Evolutionary conservation across 1,140 invertebrate genomes (phyloP).

Genomic region (Lanistes nyassanus): DNA sequence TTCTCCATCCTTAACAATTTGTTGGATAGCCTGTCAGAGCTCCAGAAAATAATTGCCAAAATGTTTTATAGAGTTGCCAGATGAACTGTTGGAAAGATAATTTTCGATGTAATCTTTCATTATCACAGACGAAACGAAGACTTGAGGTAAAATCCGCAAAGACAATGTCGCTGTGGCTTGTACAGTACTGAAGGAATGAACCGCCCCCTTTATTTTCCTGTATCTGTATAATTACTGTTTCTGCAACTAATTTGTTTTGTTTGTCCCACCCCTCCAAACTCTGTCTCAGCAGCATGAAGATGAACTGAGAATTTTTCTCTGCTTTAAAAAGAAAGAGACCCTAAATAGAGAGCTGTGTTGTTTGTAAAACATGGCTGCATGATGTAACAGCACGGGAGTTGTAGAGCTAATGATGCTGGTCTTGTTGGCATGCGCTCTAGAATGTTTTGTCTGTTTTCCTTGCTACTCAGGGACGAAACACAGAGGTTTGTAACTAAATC

Average conservation of each 20-base stretch:
- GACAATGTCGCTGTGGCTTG: background rate
- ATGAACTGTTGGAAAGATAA: no score
- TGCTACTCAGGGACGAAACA: no score
- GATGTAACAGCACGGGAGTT: no score
- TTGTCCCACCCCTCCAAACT: background rate
- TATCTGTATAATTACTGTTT: background rate
- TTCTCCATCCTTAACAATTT: no score
- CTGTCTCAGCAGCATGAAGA: background rate
- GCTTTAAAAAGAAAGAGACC: background rate
- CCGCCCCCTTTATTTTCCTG: background rate
- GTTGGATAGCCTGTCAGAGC: no score
- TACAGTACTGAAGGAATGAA: background rate
- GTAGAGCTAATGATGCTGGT: no score
- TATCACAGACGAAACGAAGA: conserved; percentile 3
- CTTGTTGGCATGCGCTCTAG: no score
- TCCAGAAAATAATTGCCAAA: background rate
- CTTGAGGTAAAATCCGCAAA: conserved; percentile 7
- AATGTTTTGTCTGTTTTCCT: conserved; percentile 22
- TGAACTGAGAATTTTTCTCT: background rate
- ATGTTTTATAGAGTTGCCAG: no score
- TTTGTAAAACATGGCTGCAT: conserved; percentile 15
- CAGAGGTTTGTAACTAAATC: no score
- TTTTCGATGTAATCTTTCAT: no score
- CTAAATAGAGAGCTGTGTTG: background rate
- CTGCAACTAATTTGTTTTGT: background rate